Evolutionary conservation across 92 coral and sea anemone genomes (phyloP), one percentile per base, ranked within the genome.

Genomic region (Epizoanthus stellaris): DNA sequence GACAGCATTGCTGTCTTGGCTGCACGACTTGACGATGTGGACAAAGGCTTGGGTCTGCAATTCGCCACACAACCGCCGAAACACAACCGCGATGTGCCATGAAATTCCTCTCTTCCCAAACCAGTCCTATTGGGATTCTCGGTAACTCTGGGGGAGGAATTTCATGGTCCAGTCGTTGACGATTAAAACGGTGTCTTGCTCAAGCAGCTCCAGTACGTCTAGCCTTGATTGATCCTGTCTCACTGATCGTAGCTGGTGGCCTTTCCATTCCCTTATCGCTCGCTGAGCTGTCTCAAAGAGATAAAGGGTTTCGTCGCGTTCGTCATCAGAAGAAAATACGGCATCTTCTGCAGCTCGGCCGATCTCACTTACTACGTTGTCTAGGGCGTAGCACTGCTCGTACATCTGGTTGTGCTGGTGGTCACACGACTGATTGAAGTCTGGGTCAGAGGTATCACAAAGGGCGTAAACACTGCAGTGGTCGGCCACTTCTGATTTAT

Each of bases 101-200:
- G 84, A 80, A 80, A 80, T 80, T 16, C 84, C 84, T 39, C 84
- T 63, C 57, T 80, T 80, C 25, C 84, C 73, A 62, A 80, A 80
- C 84, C 84, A 80, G 17, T 80, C 73, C 5, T 34, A 4, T 39
- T 80, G 84, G 57, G 47, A 19, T 40, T 80, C 84, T 80, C 84
- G 63, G 21, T 14, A 80, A 34, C 49, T 80, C 43, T 80, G 71
- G 12, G 84, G 84, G 14, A 80, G 84, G 84, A 80, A 80, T 62
- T 80, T 80, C 84, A 80, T 80, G 25, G 84, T 73, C 84, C 84
- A 80, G 30, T 80, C 84, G 39, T 80, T 70, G 19, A 73, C 67
- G 5, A 80, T 40, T 1, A 80, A 34, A 1, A 80, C 84, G 10
- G n/a, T 20, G 8, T n/a, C 52, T 11, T 17, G 49, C 42, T n/a